Conservation (phyloP, 2,113 vertebrate genomes). For the Pimephales promelas region DNA sequence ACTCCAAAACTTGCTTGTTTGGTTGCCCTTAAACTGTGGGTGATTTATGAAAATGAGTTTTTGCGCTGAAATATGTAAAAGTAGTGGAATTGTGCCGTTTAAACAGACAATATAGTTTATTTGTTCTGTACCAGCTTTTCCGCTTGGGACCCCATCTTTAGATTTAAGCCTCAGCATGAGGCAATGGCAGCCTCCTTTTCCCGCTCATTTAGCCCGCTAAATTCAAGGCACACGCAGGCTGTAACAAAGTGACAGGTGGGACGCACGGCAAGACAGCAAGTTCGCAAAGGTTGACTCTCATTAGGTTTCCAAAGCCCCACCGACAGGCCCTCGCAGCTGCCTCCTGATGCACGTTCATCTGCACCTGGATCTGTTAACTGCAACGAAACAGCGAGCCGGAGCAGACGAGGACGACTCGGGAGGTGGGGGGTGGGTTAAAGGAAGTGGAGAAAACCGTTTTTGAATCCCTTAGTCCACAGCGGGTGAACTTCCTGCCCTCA, state of each 20-base stretch:
- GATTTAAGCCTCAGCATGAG: slow-evolving; percentile 54
- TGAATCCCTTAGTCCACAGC: slow-evolving; percentile 82
- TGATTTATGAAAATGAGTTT: background rate
- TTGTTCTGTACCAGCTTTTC: background rate
- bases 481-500: slow-evolving; percentile 78
- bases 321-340: slow-evolving; percentile 83
- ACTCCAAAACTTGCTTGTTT: too few species aligned
- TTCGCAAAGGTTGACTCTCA: slow-evolving; percentile 88
- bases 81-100: background rate
- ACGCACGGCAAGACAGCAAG: slow-evolving; percentile 84
- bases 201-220: slow-evolving; percentile 85
- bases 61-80: background rate
- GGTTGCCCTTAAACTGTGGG: too few species aligned
- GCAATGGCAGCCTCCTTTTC: slow-evolving; percentile 52
- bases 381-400: slow-evolving; percentile 62
- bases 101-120: background rate
- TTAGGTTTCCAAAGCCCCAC: slow-evolving; percentile 85
- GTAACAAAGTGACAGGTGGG: slow-evolving; percentile 90
- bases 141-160: slow-evolving; percentile 40
- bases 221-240: slow-evolving; percentile 84
- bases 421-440: slow-evolving; percentile 47
- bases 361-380: slow-evolving; percentile 81
- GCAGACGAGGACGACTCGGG: slow-evolving; percentile 42
- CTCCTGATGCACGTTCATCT: slow-evolving; percentile 75
- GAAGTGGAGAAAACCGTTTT: slow-evolving; percentile 62